These are phyloP conservation scores for Vimba vimba DNA, from an alignment of 2,113 vertebrate species.

Conservation along the genomic window DNA sequence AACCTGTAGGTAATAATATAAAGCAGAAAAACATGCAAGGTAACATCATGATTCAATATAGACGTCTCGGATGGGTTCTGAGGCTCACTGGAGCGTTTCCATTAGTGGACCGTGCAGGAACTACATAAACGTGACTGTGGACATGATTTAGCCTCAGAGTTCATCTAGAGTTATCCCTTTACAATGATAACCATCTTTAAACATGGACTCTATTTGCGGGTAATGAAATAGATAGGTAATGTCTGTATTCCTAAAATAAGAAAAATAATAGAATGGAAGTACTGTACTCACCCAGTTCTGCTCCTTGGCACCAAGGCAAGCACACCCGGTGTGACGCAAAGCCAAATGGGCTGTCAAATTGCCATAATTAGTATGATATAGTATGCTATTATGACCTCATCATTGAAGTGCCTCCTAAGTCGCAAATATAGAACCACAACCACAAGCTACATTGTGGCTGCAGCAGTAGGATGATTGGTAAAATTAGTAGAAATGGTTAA, in stretches of 20 bases:
- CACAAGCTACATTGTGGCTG: not conserved
- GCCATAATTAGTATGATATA: not conserved
- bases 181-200: slow-evolving; percentile 21
- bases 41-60: slow-evolving; percentile 22
- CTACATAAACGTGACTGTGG: not conserved
- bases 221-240: not conserved
- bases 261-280: slow-evolving; percentile 18
- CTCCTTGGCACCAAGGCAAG: not conserved
- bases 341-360: not conserved
- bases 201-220: not conserved
- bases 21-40: not conserved
- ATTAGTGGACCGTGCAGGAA: not conserved
- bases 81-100: not conserved
- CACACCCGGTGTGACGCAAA: not conserved
- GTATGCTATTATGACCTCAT: slow-evolving; percentile 1
- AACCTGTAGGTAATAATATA: slow-evolving; percentile 27
- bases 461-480: not conserved
- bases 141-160: not conserved
- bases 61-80: not conserved
- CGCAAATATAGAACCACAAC: not conserved
- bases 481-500: not conserved
- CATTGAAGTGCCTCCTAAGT: not conserved
- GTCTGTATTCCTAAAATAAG: not conserved
- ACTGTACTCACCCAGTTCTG: not conserved
- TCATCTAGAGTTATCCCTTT: not conserved